These are phyloP conservation scores for Spea multiplicata DNA, from an alignment of 2,113 vertebrate genomes.

Conservation along the genomic window DNA sequence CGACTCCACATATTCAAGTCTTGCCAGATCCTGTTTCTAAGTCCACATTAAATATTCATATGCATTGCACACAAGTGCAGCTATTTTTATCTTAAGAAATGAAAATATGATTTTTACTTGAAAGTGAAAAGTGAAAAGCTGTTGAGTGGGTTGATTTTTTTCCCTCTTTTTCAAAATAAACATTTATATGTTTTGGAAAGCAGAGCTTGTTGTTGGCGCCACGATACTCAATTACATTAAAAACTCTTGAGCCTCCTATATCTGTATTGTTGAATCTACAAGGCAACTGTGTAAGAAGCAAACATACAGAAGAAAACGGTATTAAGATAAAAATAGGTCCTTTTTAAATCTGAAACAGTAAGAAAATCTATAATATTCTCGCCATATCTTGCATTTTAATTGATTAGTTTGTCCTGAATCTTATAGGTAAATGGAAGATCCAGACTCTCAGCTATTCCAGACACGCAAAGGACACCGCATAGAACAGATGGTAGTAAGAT, in stretches of 20 bases:
- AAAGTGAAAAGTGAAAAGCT: constrained; percentile 24
- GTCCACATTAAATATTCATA: constrained; percentile 33
- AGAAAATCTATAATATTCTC: too few relatives aligned
- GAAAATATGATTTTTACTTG: constrained; percentile 36
- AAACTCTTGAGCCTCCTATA: too few relatives aligned
- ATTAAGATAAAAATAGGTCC: too few relatives aligned
- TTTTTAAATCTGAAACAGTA: too few relatives aligned
- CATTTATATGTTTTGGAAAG: not conserved
- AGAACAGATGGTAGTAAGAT: constrained; percentile 94
- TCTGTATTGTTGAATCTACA: too few relatives aligned
- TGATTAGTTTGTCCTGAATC: not conserved
- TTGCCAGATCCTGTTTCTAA: constrained; percentile 43
- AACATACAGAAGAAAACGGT: too few relatives aligned
- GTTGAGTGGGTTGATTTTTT: not conserved
- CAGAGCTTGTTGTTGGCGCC: too few relatives aligned
- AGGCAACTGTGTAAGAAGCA: too few relatives aligned
- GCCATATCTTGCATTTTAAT: too few relatives aligned
- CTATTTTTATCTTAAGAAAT: constrained; percentile 35
- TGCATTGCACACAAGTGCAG: constrained; percentile 26
- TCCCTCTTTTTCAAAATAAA: not conserved
- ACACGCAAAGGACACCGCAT: constrained; percentile 80
- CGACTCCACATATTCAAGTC: constrained; percentile 31
- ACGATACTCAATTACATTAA: too few relatives aligned
- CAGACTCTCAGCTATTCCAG: constrained; percentile 83
- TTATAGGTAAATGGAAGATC: constrained; percentile 94